A percentile compares a stretch with the other conserved stretches of the same genome.
Conservation (phyloP, 2,888 invertebrate genomes). For the Eurois occulta region DNA sequence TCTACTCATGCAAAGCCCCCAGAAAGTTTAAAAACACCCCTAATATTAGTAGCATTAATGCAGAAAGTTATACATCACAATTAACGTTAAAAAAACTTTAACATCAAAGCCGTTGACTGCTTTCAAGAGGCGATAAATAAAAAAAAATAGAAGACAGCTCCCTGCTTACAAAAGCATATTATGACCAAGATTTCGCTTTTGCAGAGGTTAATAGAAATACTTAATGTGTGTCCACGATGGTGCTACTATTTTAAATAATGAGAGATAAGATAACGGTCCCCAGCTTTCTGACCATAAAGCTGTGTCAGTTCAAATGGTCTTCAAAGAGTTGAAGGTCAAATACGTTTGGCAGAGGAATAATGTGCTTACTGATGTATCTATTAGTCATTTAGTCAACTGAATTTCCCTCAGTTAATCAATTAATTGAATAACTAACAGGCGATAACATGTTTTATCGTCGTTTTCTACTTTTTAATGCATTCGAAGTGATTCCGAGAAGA, state of each 20-base stretch:
- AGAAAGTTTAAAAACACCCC: background rate
- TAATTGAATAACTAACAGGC: background rate
- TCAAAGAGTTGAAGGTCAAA: constrained; percentile 75
- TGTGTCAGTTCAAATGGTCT: constrained; percentile 65
- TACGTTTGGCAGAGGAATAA: constrained; percentile 67
- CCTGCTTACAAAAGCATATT: constrained; percentile 15
- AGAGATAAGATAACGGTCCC: constrained; percentile 41
- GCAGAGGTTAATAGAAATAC: constrained; percentile 20
- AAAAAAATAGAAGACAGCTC: constrained; percentile 22
- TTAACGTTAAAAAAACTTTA: background rate
- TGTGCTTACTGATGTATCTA: constrained; percentile 53
- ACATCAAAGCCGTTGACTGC: background rate
- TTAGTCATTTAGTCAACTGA: constrained; percentile 29
- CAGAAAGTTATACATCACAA: background rate
- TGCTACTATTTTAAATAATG: constrained; percentile 43
- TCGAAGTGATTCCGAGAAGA: background rate
- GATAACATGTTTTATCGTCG: constrained; percentile 14
- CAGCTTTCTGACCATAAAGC: constrained; percentile 64
- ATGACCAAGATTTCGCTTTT: constrained; percentile 22
- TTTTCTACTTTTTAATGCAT: constrained; percentile 29
- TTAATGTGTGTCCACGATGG: constrained; percentile 28
- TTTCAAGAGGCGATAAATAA: constrained; percentile 26
- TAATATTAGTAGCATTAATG: background rate
- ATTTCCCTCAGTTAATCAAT: constrained; percentile 40
- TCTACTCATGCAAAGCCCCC: background rate